Evolutionary conservation across 2,888 invertebrate genomes (phyloP), one percentile per base, ranked within the genome.

Genomic region (Protodeltote pygarga): DNA sequence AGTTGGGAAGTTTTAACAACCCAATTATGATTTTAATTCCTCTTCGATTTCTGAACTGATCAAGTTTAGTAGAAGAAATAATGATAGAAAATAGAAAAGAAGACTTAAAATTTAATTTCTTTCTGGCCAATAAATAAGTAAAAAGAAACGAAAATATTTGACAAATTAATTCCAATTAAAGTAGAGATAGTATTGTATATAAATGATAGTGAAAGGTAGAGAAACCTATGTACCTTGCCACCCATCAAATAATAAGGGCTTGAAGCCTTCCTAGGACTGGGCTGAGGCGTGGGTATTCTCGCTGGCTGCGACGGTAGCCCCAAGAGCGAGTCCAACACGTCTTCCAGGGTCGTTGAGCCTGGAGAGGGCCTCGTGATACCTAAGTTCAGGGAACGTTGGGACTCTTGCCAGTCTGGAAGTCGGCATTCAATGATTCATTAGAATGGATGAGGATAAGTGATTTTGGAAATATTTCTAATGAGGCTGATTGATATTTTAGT

Each of bases 291-390:
- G 73, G 96, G 95, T 79, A 96, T 95, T 82, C 95, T 94, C 76
- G 95, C 94, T 65, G 95, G 94, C 73, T 90, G 91, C 55, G 90
- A 86, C 77, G 97, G 96, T 81, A 97, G 94, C 80, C 97, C 97
- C 88, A 98, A 94, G 71, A 98, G 94, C 64, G 97, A 97, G 89
- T 98, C 97, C 89, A 98, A 93, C 65, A 98, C 98, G 93, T 98
- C 98, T 93, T 98, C 98, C 83, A 98, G 93, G 65, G 98, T 98
- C 51, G 97, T 96, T 71, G 96, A 96, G 77, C 96, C 95, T 33
- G 95, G 95, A 78, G 95, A 95, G 63, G 95, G 95, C 80, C 93
- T 93, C 76, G 93, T 90, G 73, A 93, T 89, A 77, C 89, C 92
- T 75, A 92, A 81, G 80, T 91, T 92, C 77, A 93, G 73, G 65